Percentiles rank a stretch among this genome's conserved stretches.
Conservation (phyloP, 2,888 invertebrate species). For the Netelia virgata region DNA sequence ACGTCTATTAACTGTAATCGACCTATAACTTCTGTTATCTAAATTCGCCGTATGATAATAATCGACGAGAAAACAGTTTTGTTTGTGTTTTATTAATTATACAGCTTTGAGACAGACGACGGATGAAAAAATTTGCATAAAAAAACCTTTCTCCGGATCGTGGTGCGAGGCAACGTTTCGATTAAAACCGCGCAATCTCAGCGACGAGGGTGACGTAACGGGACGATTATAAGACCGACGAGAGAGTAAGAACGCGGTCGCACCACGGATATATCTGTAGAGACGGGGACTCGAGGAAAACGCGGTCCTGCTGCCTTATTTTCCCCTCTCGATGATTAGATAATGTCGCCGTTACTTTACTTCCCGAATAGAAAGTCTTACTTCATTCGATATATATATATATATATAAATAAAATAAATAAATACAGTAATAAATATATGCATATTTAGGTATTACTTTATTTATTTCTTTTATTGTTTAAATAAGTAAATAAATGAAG, state of each 20-base stretch:
- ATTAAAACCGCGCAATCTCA: conserved; percentile 65
- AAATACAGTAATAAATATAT: too few relatives aligned
- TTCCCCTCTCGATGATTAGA: conserved; percentile 76
- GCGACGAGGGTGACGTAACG: conserved; percentile 59
- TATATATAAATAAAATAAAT: neutral
- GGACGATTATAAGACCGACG: conserved; percentile 65
- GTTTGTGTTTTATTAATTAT: too few relatives aligned
- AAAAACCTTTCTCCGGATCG: conserved; percentile 51
- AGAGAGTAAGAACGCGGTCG: conserved; percentile 67
- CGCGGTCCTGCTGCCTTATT: conserved; percentile 69
- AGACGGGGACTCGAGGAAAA: conserved; percentile 62
- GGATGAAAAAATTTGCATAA: conserved; percentile 2
- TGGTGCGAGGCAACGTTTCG: conserved; percentile 48
- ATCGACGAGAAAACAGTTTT: neutral
- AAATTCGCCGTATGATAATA: neutral
- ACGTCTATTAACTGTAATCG: neutral
- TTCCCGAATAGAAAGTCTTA: conserved; percentile 82
- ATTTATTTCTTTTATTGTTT: too few relatives aligned
- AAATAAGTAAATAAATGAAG: too few relatives aligned
- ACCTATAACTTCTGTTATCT: neutral
- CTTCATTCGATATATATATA: conserved; percentile 66
- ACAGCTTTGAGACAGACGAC: too few relatives aligned
- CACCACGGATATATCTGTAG: conserved; percentile 2
- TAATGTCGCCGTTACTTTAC: conserved; percentile 78
- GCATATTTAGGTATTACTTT: too few relatives aligned